These are phyloP conservation scores for Peromyscus eremicus DNA, from an alignment of 2,797 vertebrate genomes.

Conservation along the genomic window DNA sequence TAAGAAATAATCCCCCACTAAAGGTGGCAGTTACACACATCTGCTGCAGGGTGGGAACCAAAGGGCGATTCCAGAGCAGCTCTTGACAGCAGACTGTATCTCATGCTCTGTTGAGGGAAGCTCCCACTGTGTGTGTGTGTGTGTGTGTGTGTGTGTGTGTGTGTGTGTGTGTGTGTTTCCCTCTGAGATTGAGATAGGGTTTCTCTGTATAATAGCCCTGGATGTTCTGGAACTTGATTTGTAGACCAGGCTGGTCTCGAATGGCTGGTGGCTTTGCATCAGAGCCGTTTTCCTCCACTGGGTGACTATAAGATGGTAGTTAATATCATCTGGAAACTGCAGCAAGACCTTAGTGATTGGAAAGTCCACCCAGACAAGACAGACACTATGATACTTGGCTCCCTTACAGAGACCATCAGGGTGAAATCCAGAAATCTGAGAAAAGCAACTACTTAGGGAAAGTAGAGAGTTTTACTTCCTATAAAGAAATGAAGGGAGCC, in stretches of 20 bases:
- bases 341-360: slow-evolving; percentile 21
- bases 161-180: too few species aligned
- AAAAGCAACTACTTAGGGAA: background rate
- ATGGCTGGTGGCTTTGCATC: background rate
- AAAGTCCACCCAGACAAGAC: background rate
- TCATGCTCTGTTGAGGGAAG: background rate
- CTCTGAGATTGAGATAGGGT: too few species aligned
- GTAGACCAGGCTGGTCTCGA: background rate
- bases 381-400: background rate
- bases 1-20: background rate
- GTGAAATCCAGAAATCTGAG: slow-evolving; percentile 49
- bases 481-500: background rate
- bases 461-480: slow-evolving; percentile 10
- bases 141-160: too few species aligned
- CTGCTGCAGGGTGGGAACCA: background rate
- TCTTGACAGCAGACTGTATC: slow-evolving; percentile 56
- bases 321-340: background rate
- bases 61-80: slow-evolving; percentile 27
- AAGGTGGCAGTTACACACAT: background rate
- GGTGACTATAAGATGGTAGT: background rate
- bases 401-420: background rate
- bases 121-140: background rate
- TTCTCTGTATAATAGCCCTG: background rate
- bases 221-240: background rate
- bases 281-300: background rate